phyloP scores from a whole-genome alignment of 1,140 invertebrate genomes.

The Hirudo medicinalis region DNA sequence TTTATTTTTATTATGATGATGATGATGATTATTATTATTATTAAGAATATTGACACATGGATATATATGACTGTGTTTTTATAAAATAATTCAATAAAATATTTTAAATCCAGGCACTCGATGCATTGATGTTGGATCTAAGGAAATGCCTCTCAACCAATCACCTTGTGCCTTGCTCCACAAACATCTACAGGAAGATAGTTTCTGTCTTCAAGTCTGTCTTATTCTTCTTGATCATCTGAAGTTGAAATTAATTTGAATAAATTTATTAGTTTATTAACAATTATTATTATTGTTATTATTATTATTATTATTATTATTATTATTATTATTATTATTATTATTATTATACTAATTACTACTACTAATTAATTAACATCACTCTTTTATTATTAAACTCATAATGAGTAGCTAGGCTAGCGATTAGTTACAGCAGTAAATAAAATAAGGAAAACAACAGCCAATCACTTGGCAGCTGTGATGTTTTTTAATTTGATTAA shows the following conservation, averaged over 20 bases:
- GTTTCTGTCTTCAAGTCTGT: background rate
- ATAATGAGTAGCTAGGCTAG: background rate
- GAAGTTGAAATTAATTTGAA: no score
- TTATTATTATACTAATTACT: no score
- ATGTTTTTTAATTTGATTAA: no score
- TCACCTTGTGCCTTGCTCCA: background rate
- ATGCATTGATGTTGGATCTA: background rate
- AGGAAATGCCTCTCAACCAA: conserved; percentile 8
- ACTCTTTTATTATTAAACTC: background rate
- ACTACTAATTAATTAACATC: no score
- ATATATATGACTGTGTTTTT: no score
- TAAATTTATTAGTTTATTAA: no score
- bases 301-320: conserved; percentile 8
- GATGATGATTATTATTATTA: no score
- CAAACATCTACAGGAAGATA: background rate
- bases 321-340: conserved; percentile 1
- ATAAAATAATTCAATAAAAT: no score
- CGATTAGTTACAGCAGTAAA: background rate
- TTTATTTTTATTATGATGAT: no score
- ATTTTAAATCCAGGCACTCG: background rate
- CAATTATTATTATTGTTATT: background rate
- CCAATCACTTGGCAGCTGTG: no score
- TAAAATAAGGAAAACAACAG: background rate
- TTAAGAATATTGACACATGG: no score
- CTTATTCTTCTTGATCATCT: no score